A percentile compares a stretch with the other conserved stretches of the same genome.
These are phyloP conservation scores for Hydractinia echinata DNA, from an alignment of 30 jellyfish, hydroid and myxozoan genomes.

Conservation along the genomic window DNA sequence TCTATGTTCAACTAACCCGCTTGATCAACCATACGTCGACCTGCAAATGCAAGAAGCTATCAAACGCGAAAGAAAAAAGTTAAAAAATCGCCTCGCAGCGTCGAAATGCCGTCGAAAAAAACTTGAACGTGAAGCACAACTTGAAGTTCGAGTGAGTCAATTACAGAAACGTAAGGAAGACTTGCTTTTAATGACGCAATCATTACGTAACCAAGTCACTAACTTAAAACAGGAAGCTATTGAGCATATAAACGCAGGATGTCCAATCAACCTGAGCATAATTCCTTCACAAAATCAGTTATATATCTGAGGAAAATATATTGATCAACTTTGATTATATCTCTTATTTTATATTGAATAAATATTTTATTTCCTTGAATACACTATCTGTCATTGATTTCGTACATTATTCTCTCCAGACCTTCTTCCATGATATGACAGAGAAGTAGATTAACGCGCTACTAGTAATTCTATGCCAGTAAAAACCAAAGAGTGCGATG, in stretches of 20 bases:
- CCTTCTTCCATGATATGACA: no score
- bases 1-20: no score
- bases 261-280: slow-evolving; percentile 24
- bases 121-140: slow-evolving; percentile 80
- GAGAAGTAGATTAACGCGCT: no score
- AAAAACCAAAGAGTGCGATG: no score
- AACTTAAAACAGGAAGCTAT: slow-evolving; percentile 53
- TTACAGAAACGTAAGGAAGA: slow-evolving; percentile 58
- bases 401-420: no score
- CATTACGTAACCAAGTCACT: slow-evolving; percentile 55
- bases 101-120: slow-evolving; percentile 74
- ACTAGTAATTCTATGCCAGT: no score
- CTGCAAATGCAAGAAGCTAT: slow-evolving; percentile 74
- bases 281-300: no score
- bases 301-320: no score
- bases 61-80: slow-evolving; percentile 64
- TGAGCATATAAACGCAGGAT: slow-evolving; percentile 64
- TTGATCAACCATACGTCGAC: slow-evolving; percentile 19
- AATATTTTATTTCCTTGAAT: no score
- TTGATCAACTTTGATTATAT: no score
- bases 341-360: no score
- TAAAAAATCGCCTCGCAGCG: slow-evolving; percentile 75
- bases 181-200: slow-evolving; percentile 51
- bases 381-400: no score
- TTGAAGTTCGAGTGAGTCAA: slow-evolving; percentile 70